Percentiles rank a stretch among this genome's conserved stretches.
These are phyloP conservation scores for Lerista edwardsae DNA, from an alignment of 2,797 vertebrate genomes.

Conservation along the genomic window DNA sequence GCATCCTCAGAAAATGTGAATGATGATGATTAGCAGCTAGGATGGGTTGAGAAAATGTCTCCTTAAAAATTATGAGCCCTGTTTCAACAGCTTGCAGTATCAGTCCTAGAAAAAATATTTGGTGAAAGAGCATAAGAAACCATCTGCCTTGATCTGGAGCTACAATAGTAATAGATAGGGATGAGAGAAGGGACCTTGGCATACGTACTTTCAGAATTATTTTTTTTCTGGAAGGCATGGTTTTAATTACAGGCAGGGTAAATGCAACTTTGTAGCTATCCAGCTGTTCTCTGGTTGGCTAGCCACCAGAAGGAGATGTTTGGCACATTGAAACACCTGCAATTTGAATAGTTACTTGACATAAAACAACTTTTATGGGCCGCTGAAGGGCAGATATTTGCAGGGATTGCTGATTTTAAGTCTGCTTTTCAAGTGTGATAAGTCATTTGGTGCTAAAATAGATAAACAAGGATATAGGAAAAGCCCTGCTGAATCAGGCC, in stretches of 20 bases:
- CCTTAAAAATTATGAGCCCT: neutral
- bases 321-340: slow-evolving; percentile 69
- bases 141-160: slow-evolving; percentile 34
- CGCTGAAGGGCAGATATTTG: slow-evolving; percentile 68
- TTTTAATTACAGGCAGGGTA: slow-evolving; percentile 37
- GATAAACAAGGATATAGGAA: neutral
- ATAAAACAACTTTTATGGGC: slow-evolving; percentile 70
- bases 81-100: neutral
- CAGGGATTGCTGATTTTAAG: slow-evolving; percentile 72
- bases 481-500: no score
- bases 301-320: slow-evolving; percentile 63
- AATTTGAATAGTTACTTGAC: slow-evolving; percentile 49
- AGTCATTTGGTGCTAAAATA: slow-evolving; percentile 64
- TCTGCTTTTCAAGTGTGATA: slow-evolving; percentile 64
- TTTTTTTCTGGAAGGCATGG: slow-evolving; percentile 44
- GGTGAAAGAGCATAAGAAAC: neutral
- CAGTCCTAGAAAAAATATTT: slow-evolving; percentile 23
- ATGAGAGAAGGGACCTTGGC: slow-evolving; percentile 34
- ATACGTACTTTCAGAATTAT: slow-evolving; percentile 38
- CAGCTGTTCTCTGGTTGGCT: slow-evolving; percentile 46
- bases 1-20: no score
- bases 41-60: no score
- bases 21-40: no score
- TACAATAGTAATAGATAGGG: slow-evolving; percentile 38
- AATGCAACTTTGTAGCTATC: slow-evolving; percentile 51